Evolutionary conservation across 1,140 invertebrate genomes (phyloP).

Genomic region (Ceratina australensis): DNA sequence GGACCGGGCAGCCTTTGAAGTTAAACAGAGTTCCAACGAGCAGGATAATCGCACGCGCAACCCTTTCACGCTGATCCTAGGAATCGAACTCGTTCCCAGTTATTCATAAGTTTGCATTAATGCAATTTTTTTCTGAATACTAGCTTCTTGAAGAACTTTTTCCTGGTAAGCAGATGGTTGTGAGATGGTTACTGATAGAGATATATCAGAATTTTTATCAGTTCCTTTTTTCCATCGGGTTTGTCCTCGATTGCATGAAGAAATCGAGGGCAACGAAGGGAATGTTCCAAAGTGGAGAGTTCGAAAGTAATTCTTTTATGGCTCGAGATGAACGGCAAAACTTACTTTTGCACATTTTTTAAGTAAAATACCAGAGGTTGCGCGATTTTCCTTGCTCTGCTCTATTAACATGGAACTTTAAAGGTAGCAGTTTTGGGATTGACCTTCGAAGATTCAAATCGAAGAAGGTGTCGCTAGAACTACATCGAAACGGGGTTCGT

Average conservation of each 20-base stretch:
- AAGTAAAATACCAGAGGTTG: not conserved
- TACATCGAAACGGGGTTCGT: constrained; percentile 20
- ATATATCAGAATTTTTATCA: too few species aligned
- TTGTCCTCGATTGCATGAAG: constrained; percentile 52
- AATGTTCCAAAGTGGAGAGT: not conserved
- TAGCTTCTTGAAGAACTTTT: not conserved
- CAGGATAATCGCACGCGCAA: constrained; percentile 14
- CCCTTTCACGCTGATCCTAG: constrained; percentile 21
- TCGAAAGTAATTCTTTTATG: not conserved
- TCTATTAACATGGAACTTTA: constrained; percentile 25
- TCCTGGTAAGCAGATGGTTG: too few species aligned
- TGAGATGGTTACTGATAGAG: too few species aligned
- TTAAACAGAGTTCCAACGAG: constrained; percentile 37
- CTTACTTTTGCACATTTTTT: too few species aligned
- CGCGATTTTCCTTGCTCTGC: constrained; percentile 20
- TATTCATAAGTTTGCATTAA: constrained; percentile 14
- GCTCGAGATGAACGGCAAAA: too few species aligned
- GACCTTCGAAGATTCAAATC: not conserved
- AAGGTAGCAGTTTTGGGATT: not conserved
- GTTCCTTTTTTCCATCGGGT: too few species aligned
- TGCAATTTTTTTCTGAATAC: not conserved
- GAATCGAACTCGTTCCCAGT: not conserved
- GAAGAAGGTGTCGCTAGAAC: not conserved
- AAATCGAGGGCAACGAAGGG: constrained; percentile 5
- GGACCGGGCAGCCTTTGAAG: constrained; percentile 29